These are phyloP conservation scores for Tetraneura akinire DNA, from an alignment of 1,140 invertebrate genomes.

Conservation along the genomic window DNA sequence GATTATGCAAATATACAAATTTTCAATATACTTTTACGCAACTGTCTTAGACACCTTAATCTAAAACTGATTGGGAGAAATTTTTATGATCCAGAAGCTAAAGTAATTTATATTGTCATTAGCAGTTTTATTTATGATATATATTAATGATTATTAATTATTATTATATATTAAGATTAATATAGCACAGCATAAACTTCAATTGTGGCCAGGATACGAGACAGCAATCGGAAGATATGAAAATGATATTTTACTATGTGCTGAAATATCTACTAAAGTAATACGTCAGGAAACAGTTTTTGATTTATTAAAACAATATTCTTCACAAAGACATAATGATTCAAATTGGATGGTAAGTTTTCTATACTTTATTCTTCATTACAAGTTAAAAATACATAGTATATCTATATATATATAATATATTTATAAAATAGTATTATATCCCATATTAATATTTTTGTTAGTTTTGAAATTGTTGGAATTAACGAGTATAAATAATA, in stretches of 20 bases:
- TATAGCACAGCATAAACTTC: constrained; percentile 62
- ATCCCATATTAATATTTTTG: too few relatives aligned
- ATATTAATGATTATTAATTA: not conserved
- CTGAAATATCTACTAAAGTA: constrained; percentile 76
- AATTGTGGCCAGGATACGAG: constrained; percentile 75
- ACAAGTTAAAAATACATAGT: too few relatives aligned
- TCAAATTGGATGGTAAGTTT: constrained; percentile 43
- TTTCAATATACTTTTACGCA: constrained; percentile 75
- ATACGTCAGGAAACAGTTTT: constrained; percentile 65
- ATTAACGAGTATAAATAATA: too few relatives aligned
- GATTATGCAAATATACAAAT: constrained; percentile 64
- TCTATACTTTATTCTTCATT: not conserved
- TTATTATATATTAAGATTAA: constrained; percentile 54
- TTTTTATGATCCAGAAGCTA: constrained; percentile 73
- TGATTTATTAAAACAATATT: constrained; percentile 59
- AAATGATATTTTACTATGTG: constrained; percentile 68
- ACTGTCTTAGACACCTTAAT: constrained; percentile 67
- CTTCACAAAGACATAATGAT: not conserved
- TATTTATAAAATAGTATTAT: too few relatives aligned
- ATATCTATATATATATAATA: too few relatives aligned
- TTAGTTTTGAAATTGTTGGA: too few relatives aligned
- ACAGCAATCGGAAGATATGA: constrained; percentile 81
- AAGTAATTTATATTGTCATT: constrained; percentile 60
- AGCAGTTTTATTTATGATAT: not conserved
- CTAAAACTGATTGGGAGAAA: constrained; percentile 74